Evolutionary conservation across 2,113 vertebrate genomes (phyloP), one percentile per base, ranked within the genome.

Genomic region (Lepus americanus): DNA sequence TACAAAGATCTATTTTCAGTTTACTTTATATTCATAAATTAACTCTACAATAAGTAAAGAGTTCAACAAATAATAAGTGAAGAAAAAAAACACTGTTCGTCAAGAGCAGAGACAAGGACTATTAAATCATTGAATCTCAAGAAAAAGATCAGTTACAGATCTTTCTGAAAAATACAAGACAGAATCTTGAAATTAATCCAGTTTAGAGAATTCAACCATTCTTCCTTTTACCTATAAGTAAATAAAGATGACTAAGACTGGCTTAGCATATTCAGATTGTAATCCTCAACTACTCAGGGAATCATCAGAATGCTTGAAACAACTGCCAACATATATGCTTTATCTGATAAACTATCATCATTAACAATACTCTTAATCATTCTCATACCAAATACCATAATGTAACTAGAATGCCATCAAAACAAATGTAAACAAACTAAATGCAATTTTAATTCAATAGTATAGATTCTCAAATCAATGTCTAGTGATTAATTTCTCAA

Each of bases 171-270:
- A 78, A 69, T 72, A 36, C 49, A n/a, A 92, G 11, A 49, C 0
- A 91, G 29, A 80, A 69, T 4, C 53, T 36, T 78, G 9, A 44
- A 86, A 87, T 79, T 66, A 92, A 95, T 22, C 66, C n/a, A 70
- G 16, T 73, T 87, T 44, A 79, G 70, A 94, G 91, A 90, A 89
- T 74, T 81, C 44, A 88, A 59, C 17, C 82, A 5, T 49, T 78
- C 64, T 89, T 53, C 27, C 31, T 87, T 92, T 95, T 16, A 92
- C 19, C 55, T 66, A 36, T 85, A 90, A 92, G 4, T 88, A 81
- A 94, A 91, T 33, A 82, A 83, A 83, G 49, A 74, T 33, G 25
- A 81, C 16, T 66, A 89, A 80, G 29, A 80, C 0, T 90, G 10
- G 9, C n/a, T 92, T 44, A 64, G n/a, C 11, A 77, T 2, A 27